Evolutionary conservation across 1,140 invertebrate species (phyloP), one percentile per base, ranked within the genome.

Genomic region (Idris sp.): DNA sequence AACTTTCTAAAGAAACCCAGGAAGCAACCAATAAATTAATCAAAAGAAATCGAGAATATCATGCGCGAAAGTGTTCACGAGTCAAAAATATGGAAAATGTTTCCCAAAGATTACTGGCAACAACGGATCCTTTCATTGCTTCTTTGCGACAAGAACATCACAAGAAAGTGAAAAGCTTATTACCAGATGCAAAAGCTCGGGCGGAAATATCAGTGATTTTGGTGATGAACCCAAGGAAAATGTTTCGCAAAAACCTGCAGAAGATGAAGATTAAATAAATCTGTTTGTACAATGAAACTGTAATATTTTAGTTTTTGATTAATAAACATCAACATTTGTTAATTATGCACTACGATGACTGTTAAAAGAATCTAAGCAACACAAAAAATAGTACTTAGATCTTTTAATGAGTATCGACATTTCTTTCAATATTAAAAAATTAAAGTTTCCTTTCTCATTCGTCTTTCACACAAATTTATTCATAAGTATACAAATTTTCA

Each of bases 11-110:
- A 76, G 79, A 84, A 30, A 80, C 79, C 6, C 77, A 77, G 38
- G 83, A 86, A 53, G 33, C 79, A 1, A 43, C 64, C 13, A 81
- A 85, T 67, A 85, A 83, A 64, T 62, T 81, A 30, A 76, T 77
- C 6, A 76, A 73, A 67, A 30, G 16, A 26, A 77, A 76, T 54
- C 44, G 81, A 14, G 51, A 80, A 64, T 0, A 67, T 38, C 54
- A 64, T 36, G 44, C 82, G 1, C 44, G 78, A 40, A 82, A 85
- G 61, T 71, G 28, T 31, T 76, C 64, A 19, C 25, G 79, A 54
- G 36, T 65, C 22, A 54, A 75, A 58, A 83, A 53, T 15, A 76
- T 77, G 30, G 35, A 65, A 15, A 79, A 84, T 67, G n/a, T 84
- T 19, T 78, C 83, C 9, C 33, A 73, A 26, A 67, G 59, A 38